phyloP scores from a whole-genome alignment of 92 coral and sea anemone species.

The Palythoa grandiflora region DNA sequence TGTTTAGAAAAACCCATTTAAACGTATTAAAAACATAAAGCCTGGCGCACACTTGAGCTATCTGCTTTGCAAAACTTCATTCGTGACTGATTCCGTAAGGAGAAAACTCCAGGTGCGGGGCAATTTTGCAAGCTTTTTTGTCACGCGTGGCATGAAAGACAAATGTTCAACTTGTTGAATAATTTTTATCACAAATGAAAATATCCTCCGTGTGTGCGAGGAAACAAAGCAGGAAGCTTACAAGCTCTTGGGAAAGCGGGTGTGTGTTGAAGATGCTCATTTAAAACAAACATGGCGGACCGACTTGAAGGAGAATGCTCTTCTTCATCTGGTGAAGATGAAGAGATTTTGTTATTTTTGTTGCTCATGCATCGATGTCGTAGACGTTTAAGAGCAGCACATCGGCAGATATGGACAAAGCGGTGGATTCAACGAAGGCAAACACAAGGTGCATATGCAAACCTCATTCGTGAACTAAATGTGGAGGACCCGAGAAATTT shows the following conservation, averaged over 20 bases:
- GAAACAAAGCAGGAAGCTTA: background rate
- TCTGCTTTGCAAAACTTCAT: background rate
- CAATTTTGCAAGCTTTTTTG: background rate
- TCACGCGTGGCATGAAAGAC: conserved; percentile 7
- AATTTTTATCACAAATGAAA: conserved; percentile 23
- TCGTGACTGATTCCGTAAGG: conserved; percentile 1
- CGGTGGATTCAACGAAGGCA: conserved; percentile 15
- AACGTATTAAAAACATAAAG: background rate
- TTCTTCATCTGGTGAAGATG: conserved; percentile 18
- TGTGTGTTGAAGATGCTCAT: background rate
- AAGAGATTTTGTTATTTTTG: conserved; percentile 2
- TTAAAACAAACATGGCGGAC: background rate
- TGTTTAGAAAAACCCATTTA: no score
- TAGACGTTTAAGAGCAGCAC: conserved; percentile 16
- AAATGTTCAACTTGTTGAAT: conserved; percentile 11
- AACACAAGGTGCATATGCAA: conserved; percentile 29
- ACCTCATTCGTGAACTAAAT: conserved; percentile 31
- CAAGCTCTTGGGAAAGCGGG: background rate
- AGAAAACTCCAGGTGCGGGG: conserved; percentile 24
- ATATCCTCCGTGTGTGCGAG: conserved; percentile 3
- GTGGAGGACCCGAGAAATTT: conserved; percentile 34
- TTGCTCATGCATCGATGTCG: conserved; percentile 2
- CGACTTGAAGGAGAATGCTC: background rate
- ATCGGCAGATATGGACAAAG: conserved; percentile 22
- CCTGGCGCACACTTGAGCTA: conserved; percentile 26